Conservation (phyloP, 2,888 invertebrate genomes). For the Laspeyria flexula region DNA sequence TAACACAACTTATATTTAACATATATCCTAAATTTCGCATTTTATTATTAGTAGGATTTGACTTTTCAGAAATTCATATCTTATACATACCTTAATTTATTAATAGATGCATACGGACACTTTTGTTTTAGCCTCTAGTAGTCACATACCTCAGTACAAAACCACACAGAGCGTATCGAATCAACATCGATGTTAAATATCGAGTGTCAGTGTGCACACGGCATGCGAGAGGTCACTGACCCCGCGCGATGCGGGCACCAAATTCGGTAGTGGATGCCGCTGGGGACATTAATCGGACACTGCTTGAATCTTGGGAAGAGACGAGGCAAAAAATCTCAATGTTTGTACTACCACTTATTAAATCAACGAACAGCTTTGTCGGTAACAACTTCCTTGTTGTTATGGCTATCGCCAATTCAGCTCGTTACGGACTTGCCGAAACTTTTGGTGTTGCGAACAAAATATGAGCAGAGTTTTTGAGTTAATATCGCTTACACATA, state of each 20-base stretch:
- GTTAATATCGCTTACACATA: background rate
- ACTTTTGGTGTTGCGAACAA: background rate
- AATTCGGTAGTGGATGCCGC: constrained; percentile 70
- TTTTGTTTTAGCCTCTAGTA: background rate
- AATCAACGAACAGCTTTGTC: constrained; percentile 15
- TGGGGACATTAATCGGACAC: constrained; percentile 77
- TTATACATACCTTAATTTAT: too few relatives aligned
- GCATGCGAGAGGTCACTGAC: constrained; percentile 65
- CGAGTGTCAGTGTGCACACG: constrained; percentile 55
- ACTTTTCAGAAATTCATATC: too few relatives aligned
- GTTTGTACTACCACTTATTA: constrained; percentile 19
- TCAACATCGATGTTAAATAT: constrained; percentile 58
- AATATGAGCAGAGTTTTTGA: background rate
- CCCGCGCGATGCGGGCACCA: constrained; percentile 70
- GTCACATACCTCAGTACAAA: constrained; percentile 20
- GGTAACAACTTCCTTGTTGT: constrained; percentile 2
- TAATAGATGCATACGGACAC: too few relatives aligned
- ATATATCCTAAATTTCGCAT: too few relatives aligned
- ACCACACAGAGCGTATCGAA: constrained; percentile 55
- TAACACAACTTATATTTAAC: too few relatives aligned
- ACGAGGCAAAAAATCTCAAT: constrained; percentile 42
- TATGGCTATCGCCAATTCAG: background rate
- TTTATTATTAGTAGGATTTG: too few relatives aligned
- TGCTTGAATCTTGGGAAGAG: constrained; percentile 46
- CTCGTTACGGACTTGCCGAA: background rate